phyloP scores from a whole-genome alignment of 2,113 vertebrate species.

The Vulpes ferrilata region DNA sequence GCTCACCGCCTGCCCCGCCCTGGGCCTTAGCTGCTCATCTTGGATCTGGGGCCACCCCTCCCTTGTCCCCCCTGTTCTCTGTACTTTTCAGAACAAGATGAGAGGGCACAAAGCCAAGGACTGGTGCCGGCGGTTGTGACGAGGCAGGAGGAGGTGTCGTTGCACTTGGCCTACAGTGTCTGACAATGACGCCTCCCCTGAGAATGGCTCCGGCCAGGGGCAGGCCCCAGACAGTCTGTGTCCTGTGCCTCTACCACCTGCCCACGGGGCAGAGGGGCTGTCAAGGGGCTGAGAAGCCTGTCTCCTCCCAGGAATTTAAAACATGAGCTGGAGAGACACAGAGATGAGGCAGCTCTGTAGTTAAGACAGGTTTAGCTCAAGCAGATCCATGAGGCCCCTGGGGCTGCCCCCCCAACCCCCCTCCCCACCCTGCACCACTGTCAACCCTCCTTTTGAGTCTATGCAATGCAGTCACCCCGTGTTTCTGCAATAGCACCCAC shows the following conservation, averaged over 20 bases:
- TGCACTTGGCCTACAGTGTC: background rate
- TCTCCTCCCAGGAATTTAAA: background rate
- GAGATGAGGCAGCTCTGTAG: background rate
- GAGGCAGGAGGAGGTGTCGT: background rate
- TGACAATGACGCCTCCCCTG: background rate
- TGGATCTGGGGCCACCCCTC: background rate
- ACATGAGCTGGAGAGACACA: background rate
- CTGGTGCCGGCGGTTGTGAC: no score
- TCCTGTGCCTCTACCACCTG: background rate
- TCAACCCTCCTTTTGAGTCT: background rate
- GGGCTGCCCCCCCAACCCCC: background rate
- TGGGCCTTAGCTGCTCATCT: background rate
- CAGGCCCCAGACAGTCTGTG: background rate
- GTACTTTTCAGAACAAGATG: background rate
- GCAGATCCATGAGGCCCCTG: background rate
- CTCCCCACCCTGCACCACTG: background rate
- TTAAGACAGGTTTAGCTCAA: background rate
- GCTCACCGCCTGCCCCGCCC: background rate
- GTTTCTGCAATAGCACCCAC: background rate
- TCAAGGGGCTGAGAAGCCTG: background rate
- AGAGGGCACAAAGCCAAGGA: background rate
- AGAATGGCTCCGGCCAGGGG: background rate
- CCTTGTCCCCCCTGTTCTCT: background rate
- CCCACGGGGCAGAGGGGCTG: background rate
- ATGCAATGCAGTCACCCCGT: background rate